Conservation (phyloP, 2,888 invertebrate genomes). For the Hetaerina titia region DNA sequence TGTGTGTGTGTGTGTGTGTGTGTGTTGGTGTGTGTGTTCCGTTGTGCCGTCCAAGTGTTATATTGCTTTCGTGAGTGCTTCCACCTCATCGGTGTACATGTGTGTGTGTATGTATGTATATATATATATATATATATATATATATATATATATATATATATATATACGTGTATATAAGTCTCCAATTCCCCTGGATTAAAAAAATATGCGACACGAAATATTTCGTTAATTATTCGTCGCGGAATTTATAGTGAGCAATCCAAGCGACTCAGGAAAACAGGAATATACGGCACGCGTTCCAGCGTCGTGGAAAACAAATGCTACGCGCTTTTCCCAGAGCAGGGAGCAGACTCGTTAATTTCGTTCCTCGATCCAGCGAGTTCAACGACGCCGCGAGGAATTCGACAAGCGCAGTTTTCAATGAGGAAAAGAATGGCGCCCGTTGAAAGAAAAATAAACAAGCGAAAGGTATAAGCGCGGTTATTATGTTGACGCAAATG, state of each 20-base stretch:
- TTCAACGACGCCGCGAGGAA: constrained; percentile 30
- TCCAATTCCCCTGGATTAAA: neutral
- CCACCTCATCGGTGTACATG: too few relatives aligned
- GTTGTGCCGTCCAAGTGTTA: too few relatives aligned
- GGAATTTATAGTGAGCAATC: neutral
- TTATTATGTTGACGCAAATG: neutral
- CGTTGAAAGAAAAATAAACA: constrained; percentile 11
- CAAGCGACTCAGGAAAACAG: constrained; percentile 17
- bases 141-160: too few relatives aligned
- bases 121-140: too few relatives aligned
- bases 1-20: too few relatives aligned
- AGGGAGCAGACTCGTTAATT: constrained; percentile 34
- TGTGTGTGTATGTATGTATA: too few relatives aligned
- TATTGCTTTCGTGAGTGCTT: too few relatives aligned
- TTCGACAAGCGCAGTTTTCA: constrained; percentile 9
- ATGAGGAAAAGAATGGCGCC: neutral
- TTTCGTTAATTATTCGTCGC: constrained; percentile 24
- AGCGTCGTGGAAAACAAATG: constrained; percentile 12
- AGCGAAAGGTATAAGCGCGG: neutral
- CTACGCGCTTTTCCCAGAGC: neutral
- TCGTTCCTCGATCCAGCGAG: constrained; percentile 7
- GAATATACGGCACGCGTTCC: neutral
- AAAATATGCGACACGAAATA: constrained; percentile 9
- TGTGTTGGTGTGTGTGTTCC: too few relatives aligned
- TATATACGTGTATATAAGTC: neutral